Evolutionary conservation across 2,888 invertebrate species (phyloP), one percentile per base, ranked within the genome.

Genomic region (Calliphora vomitoria): DNA sequence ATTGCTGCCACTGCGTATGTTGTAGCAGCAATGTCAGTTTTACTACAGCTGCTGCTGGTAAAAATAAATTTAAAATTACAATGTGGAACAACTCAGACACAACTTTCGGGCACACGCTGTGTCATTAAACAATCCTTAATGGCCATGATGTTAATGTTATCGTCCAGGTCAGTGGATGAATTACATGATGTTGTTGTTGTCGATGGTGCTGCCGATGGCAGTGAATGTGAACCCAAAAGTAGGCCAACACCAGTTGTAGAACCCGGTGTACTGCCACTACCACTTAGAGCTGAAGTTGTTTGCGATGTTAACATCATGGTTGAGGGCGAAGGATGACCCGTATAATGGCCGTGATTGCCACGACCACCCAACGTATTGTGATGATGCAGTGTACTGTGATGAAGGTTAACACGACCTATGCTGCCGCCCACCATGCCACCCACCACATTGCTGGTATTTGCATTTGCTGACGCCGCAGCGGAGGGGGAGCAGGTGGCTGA

Each of bases 61-160:
- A 47, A 78, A 74, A 76, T 76, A 68, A 80, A 78, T 66, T 68
- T 62, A 62, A 84, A 80, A 82, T 75, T 76, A 75, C 76, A 60
- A 50, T 75, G 58, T 83, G 82, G 50, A 80, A 80, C 86, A 88
- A 84, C 90, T 96, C 96, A 97, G 91, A 97, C 97, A 94, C 97
- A 97, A 93, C 97, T 97, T 94, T 97, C 97, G 64, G 97, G 97
- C 92, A 97, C 96, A 92, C 97, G 96, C 93, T 97, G 97, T 91
- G 97, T 97, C 95, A 97, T 97, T 88, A 97, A 95, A 92, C 97
- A 96, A 94, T 97, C 97, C 94, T 97, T 97, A 94, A 97, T 97
- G 91, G 97, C 97, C 93, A 97, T 96, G 82, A 97, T 97, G 94
- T 97, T 97, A 91, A 97, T 95, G 90, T 94, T 95, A 89, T 94